Conservation (phyloP, 2,888 invertebrate species). For the Buathra laborator region DNA sequence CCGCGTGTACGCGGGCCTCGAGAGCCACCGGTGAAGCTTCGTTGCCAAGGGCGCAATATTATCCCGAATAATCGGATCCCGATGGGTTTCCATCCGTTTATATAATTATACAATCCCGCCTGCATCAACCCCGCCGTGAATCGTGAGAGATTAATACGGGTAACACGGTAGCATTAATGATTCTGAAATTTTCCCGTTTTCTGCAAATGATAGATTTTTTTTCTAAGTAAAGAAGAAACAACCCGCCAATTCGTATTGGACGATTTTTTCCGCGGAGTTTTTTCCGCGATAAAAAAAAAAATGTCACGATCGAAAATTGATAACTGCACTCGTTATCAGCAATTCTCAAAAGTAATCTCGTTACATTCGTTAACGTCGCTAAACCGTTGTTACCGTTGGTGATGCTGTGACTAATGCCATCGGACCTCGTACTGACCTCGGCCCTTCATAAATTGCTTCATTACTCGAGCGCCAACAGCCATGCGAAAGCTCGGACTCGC, state of each 20-base stretch:
- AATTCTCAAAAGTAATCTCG: neutral
- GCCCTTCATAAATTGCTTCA: conserved; percentile 78
- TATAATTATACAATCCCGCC: conserved; percentile 54
- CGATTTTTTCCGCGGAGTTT: no score
- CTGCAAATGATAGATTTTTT: neutral
- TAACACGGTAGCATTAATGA: neutral
- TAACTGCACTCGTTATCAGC: neutral
- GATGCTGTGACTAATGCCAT: conserved; percentile 30
- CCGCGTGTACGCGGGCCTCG: conserved; percentile 23
- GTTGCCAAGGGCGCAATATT: conserved; percentile 49
- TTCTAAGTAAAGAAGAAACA: neutral
- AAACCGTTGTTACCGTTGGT: conserved; percentile 12
- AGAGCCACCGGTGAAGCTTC: conserved; percentile 48
- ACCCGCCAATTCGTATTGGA: no score
- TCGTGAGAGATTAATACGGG: neutral
- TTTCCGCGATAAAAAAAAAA: no score
- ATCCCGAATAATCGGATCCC: conserved; percentile 59
- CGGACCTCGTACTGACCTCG: conserved; percentile 70
- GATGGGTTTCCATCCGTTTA: conserved; percentile 62
- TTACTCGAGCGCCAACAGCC: conserved; percentile 71
- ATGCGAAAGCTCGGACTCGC: conserved; percentile 47
- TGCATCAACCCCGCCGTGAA: conserved; percentile 31
- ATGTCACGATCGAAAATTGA: no score
- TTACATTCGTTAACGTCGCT: conserved; percentile 26
- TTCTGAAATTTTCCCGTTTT: neutral